A percentile compares a stretch with the other conserved stretches of the same genome.
These are phyloP conservation scores for Pelecanoides urinatrix DNA, from an alignment of 2,113 vertebrate genomes.

Conservation along the genomic window DNA sequence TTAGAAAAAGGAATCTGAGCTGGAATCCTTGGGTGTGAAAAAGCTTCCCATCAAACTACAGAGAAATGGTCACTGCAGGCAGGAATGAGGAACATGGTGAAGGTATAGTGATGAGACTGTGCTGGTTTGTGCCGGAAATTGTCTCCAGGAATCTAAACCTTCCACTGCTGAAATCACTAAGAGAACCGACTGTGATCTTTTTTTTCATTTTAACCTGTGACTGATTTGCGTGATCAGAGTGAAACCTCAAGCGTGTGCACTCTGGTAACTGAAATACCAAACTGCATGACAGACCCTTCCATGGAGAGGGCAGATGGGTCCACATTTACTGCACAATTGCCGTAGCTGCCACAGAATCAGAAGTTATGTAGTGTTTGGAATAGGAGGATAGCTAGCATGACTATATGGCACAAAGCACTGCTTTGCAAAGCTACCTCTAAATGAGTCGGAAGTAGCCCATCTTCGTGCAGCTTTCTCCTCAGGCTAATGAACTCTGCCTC, in stretches of 20 bases:
- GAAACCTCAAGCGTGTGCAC: rapidly evolving
- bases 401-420: neutral
- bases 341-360: neutral
- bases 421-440: neutral
- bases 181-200: neutral
- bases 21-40: neutral
- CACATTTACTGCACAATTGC: neutral
- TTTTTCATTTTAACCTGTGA: neutral
- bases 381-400: neutral
- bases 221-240: neutral
- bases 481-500: constrained; percentile 12
- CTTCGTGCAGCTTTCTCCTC: neutral
- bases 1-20: neutral
- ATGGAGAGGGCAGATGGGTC: neutral
- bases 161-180: neutral
- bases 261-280: neutral
- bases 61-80: neutral
- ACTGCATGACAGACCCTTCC: neutral
- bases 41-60: neutral
- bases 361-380: neutral
- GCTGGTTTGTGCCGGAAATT: neutral
- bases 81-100: neutral
- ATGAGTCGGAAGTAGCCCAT: neutral
- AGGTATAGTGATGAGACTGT: neutral
- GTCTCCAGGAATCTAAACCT: neutral